Percentiles rank a stretch among this genome's conserved stretches.
Evolutionary conservation across 2,797 vertebrate species (phyloP).

Genomic region (Trachurus trachurus): DNA sequence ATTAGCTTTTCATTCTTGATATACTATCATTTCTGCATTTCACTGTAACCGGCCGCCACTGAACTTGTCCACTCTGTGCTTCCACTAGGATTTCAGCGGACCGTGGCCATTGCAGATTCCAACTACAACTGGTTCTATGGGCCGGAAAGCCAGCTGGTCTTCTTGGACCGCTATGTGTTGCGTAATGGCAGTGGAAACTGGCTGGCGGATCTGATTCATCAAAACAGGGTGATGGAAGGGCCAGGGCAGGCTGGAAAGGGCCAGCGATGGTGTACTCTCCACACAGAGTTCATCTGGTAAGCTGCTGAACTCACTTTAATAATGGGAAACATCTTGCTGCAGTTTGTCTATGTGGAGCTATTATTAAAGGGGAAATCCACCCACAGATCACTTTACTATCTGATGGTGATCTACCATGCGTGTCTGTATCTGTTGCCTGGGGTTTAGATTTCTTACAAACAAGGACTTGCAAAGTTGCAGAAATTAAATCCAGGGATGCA

Average conservation of each 20-base stretch:
- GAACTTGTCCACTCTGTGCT: conserved; percentile 29
- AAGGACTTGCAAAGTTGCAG: too few relatives aligned
- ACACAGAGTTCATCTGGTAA: conserved; percentile 99
- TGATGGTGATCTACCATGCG: too few relatives aligned
- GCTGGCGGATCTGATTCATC: conserved; percentile 94
- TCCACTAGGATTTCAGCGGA: conserved; percentile 93
- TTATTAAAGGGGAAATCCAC: conserved; percentile 4
- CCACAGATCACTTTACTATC: too few relatives aligned
- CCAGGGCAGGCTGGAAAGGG: conserved; percentile 94
- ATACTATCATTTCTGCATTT: background rate
- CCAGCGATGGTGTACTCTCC: conserved; percentile 97
- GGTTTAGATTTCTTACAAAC: too few relatives aligned
- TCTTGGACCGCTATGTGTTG: conserved; percentile 96
- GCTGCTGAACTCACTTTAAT: conserved; percentile 45
- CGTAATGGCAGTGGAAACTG: conserved; percentile 98
- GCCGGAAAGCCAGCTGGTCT: conserved; percentile 97
- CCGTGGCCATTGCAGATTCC: conserved; percentile 96
- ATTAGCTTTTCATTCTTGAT: background rate
- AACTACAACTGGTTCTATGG: conserved; percentile 99
- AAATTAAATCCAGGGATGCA: too few relatives aligned
- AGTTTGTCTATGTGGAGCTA: background rate
- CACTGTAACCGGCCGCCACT: background rate
- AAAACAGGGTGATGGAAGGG: conserved; percentile 92
- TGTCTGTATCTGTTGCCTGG: too few relatives aligned
- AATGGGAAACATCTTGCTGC: background rate